Evolutionary conservation across 2,888 invertebrate genomes (phyloP).

Genomic region (Agrotis exclamationis): DNA sequence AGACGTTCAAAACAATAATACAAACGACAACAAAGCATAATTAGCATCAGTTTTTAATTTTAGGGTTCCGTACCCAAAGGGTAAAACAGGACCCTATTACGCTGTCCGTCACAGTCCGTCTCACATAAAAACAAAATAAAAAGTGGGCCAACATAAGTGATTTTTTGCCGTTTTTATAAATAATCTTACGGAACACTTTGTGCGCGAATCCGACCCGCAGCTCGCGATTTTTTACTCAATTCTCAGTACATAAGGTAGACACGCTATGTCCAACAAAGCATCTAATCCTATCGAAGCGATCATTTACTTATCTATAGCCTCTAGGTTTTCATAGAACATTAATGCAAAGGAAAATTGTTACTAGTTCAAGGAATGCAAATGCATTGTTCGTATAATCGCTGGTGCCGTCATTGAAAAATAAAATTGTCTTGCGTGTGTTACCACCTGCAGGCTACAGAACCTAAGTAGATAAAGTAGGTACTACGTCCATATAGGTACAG

Average conservation of each 20-base stretch:
- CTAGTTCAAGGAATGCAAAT: slow-evolving; percentile 46
- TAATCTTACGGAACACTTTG: too few species aligned
- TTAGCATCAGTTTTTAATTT: too few species aligned
- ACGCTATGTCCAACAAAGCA: slow-evolving; percentile 1
- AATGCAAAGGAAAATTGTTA: slow-evolving; percentile 31
- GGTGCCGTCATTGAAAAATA: slow-evolving; percentile 14
- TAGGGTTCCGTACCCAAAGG: too few species aligned
- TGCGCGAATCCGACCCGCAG: too few species aligned
- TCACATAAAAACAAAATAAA: too few species aligned
- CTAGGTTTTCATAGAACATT: background rate
- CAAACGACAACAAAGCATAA: too few species aligned
- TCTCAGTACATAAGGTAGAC: slow-evolving; percentile 6
- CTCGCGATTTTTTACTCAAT: too few species aligned
- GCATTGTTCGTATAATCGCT: slow-evolving; percentile 42
- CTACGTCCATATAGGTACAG: background rate
- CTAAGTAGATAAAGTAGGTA: slow-evolving; percentile 31
- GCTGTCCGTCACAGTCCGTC: too few species aligned
- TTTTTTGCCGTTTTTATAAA: too few species aligned
- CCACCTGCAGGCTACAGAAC: slow-evolving; percentile 4
- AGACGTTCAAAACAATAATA: too few species aligned
- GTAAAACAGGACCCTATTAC: too few species aligned
- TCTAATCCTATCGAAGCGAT: slow-evolving; percentile 3
- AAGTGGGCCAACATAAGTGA: too few species aligned
- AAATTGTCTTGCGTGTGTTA: slow-evolving; percentile 40
- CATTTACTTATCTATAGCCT: slow-evolving; percentile 4